phyloP scores from a whole-genome alignment of 1,140 invertebrate species.

The Thalassaphorura encarpata region DNA sequence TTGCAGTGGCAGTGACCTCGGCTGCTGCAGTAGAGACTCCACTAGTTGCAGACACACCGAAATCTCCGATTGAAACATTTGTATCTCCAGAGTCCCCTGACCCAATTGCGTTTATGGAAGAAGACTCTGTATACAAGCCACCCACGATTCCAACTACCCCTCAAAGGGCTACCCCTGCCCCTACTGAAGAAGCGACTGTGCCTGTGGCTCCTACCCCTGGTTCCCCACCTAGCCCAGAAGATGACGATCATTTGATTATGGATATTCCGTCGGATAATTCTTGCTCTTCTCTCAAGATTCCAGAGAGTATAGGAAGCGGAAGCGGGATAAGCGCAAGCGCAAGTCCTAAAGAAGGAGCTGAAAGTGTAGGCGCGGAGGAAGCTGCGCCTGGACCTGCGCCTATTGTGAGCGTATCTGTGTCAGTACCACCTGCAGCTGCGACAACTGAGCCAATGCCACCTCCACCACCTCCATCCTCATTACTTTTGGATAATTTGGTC shows the following conservation, averaged over 20 bases:
- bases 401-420: not conserved
- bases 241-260: conserved; percentile 17
- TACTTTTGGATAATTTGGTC: conserved; percentile 6
- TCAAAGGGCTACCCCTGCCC: not conserved
- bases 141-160: not conserved
- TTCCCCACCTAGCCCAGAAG: conserved; percentile 16
- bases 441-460: conserved; percentile 7
- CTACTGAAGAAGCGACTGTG: not conserved
- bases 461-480: conserved; percentile 19
- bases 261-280: conserved; percentile 2
- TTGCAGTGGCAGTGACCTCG: not conserved
- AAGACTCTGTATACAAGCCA: conserved; percentile 7
- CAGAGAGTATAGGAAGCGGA: not conserved
- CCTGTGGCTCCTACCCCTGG: conserved; percentile 24
- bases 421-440: not conserved
- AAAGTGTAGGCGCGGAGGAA: not conserved
- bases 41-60: not conserved
- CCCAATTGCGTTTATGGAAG: not conserved
- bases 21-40: conserved; percentile 18
- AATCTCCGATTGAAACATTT: not conserved
- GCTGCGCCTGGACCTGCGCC: conserved; percentile 2
- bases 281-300: not conserved
- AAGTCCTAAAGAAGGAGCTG: not conserved
- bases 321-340: not conserved
- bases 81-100: not conserved